Evolutionary conservation across 2,888 invertebrate genomes (phyloP), one percentile per base, ranked within the genome.

Genomic region (Embidobia sp.): DNA sequence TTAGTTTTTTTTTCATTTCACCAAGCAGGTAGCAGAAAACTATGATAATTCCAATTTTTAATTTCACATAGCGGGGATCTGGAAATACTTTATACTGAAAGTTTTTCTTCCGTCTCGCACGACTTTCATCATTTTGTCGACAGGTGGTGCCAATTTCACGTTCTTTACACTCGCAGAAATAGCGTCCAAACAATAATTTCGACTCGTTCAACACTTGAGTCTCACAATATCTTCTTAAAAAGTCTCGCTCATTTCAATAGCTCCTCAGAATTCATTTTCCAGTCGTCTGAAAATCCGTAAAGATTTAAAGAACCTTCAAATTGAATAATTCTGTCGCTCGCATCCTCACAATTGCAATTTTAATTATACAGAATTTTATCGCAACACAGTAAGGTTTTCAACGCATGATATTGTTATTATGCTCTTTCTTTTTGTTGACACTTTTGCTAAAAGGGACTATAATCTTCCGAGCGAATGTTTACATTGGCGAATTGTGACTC

Each of bases 71-170:
- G n/a, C n/a, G n/a, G n/a, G n/a, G n/a, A n/a, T n/a, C n/a, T n/a
- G n/a, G n/a, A n/a, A n/a, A n/a, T 22, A 6, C 22, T 22, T 22
- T 4, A 22, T 22, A 22, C 22, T 6, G 13, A 40, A 57, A 57
- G 15, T 22, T 29, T 57, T 44, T 33, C n/a, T 31, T 2, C 27
- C 13, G 7, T 15, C 6, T 55, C 22, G 13, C 6, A 33, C 11
- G 33, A 53, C 42, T 49, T 69, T 46, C 59, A 18, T 49, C 69
- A 42, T 27, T 55, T 15, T 5, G 33, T 27, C 59, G 44, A 46
- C 59, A 51, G 69, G 51, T 70, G 69, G 59, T 44, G 69, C 69
- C 51, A 61, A 61, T 70, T 70, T 70, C 27, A 49, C 27, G 51
- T 70, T 70, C 59, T 61, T 70, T 44, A n/a, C 37, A 31, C 11